These are phyloP conservation scores for Notodonta ziczac DNA, from an alignment of 2,888 invertebrate genomes.

Conservation along the genomic window DNA sequence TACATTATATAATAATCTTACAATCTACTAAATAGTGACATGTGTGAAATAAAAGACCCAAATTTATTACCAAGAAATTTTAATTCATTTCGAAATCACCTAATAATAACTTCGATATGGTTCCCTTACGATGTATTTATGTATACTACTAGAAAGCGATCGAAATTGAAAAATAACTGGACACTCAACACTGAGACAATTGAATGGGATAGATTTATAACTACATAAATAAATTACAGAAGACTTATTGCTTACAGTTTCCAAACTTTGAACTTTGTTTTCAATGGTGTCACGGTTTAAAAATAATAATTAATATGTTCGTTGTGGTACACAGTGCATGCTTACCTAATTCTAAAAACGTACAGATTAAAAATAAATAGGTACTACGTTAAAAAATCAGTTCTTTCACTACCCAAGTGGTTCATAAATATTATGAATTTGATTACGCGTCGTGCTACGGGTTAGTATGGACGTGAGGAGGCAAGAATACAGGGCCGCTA, in stretches of 20 bases:
- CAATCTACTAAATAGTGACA: neutral
- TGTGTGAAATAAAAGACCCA: constrained; percentile 39
- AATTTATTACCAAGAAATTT: constrained; percentile 68
- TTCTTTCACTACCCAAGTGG: constrained; percentile 29
- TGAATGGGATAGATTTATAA: neutral
- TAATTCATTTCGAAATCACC: constrained; percentile 78
- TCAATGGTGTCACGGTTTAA: neutral
- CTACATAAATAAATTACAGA: neutral
- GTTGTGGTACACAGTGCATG: constrained; percentile 23
- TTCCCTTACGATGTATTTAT: constrained; percentile 57
- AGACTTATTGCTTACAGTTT: neutral
- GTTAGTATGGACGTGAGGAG: neutral
- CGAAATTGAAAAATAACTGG: constrained; percentile 44
- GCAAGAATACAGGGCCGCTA: neutral
- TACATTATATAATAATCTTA: too few species aligned
- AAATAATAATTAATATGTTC: constrained; percentile 16
- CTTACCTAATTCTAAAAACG: constrained; percentile 3
- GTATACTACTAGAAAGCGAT: constrained; percentile 57
- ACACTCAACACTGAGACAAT: neutral
- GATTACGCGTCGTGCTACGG: neutral
- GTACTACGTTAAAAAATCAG: constrained; percentile 21
- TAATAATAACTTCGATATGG: constrained; percentile 80
- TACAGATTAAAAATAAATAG: constrained; percentile 13
- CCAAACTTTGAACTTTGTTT: neutral
- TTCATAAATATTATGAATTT: constrained; percentile 14